Percentiles rank a stretch among this genome's conserved stretches.
Conservation (phyloP, 2,888 invertebrate species). For the Perithous albicinctus region DNA sequence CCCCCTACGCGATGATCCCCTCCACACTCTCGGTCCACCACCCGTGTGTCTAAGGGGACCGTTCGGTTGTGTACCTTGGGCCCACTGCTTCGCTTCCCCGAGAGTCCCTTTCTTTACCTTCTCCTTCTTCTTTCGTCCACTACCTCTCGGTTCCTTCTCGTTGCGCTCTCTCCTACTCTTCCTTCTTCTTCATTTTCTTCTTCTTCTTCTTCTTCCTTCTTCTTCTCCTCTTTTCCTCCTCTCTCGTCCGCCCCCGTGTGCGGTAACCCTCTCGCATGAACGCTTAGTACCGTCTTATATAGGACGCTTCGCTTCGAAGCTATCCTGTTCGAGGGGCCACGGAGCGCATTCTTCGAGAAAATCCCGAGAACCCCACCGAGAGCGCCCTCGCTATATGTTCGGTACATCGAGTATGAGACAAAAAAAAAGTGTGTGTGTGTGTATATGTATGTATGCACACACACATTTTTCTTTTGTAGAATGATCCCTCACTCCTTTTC, state of each 20-base stretch:
- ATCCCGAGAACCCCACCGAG: slow-evolving; percentile 68
- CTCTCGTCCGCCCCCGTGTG: slow-evolving; percentile 64
- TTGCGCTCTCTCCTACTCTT: slow-evolving; percentile 48
- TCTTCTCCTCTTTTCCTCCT: slow-evolving; percentile 27
- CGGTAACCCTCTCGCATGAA: slow-evolving; percentile 56
- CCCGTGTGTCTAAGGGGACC: slow-evolving; percentile 13
- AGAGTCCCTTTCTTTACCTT: slow-evolving; percentile 58
- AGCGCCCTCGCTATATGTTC: slow-evolving; percentile 52
- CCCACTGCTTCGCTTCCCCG: slow-evolving; percentile 65
- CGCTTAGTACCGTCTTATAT: slow-evolving; percentile 49
- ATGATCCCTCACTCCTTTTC: slow-evolving; percentile 69
- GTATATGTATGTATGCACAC: slow-evolving; percentile 32
- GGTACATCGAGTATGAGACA: slow-evolving; percentile 54
- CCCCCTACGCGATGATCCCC: slow-evolving; percentile 78
- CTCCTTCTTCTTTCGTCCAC: slow-evolving; percentile 42
- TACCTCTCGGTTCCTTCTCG: slow-evolving; percentile 55
- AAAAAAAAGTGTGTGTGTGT: slow-evolving; percentile 3
- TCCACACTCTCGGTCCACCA: slow-evolving; percentile 66
- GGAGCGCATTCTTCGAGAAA: slow-evolving; percentile 73
- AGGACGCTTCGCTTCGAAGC: neutral
- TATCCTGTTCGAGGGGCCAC: slow-evolving; percentile 39
- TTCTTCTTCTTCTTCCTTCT: slow-evolving; percentile 58
- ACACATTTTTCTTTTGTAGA: too few species aligned
- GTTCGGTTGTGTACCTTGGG: slow-evolving; percentile 28
- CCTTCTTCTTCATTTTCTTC: slow-evolving; percentile 46